A percentile compares a stretch with the other conserved stretches of the same genome.
Conservation (phyloP, 2,888 invertebrate genomes). For the Meteorus colon region DNA sequence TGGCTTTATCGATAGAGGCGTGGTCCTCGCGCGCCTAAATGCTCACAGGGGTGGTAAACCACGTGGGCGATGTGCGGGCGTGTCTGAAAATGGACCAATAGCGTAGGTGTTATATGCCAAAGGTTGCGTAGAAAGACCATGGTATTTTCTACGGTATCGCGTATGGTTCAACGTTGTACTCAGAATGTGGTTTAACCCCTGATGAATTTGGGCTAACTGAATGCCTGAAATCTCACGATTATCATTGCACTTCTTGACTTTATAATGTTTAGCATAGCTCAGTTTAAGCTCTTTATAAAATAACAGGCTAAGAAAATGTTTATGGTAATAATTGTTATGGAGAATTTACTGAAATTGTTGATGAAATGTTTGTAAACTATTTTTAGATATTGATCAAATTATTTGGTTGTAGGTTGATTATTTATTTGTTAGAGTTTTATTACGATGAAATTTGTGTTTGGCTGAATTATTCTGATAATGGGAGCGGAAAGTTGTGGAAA, state of each 20-base stretch:
- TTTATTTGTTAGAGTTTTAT: no score
- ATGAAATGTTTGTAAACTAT: no score
- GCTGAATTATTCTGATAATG: not conserved
- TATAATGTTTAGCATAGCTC: slow-evolving; percentile 10
- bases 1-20: slow-evolving; percentile 56
- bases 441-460: not conserved
- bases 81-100: slow-evolving; percentile 58
- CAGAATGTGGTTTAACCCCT: slow-evolving; percentile 40
- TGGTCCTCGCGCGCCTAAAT: slow-evolving; percentile 6
- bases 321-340: no score
- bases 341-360: no score
- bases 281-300: slow-evolving; percentile 3
- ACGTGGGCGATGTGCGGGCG: slow-evolving; percentile 59
- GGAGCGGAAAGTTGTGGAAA: slow-evolving; percentile 2
- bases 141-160: slow-evolving; percentile 32
- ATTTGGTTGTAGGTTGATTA: no score
- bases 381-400: no score
- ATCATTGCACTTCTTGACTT: slow-evolving; percentile 34
- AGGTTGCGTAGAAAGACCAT: slow-evolving; percentile 14
- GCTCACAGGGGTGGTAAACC: slow-evolving; percentile 46
- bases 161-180: slow-evolving; percentile 13
- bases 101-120: not conserved
- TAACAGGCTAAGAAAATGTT: not conserved
- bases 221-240: slow-evolving; percentile 41
- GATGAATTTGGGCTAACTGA: slow-evolving; percentile 40